Conservation (phyloP, 2,797 vertebrate species). For the Tarsius wallacei region DNA sequence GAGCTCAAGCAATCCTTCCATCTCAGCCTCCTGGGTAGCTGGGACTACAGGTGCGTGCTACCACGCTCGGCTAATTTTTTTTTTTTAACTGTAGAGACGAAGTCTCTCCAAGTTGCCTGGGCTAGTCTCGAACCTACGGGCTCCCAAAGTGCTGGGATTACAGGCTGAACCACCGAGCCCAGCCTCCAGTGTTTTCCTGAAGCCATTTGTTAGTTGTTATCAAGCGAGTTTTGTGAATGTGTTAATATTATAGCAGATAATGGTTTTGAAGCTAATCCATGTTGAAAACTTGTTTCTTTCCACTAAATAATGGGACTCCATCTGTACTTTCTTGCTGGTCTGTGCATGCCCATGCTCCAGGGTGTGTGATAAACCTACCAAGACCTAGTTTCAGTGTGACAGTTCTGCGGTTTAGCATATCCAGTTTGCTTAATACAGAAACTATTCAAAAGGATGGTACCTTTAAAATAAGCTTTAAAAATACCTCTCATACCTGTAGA, state of each 20-base stretch:
- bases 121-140: too few species aligned
- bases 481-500: not conserved
- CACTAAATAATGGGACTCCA: not conserved
- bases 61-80: too few species aligned
- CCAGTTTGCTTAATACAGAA: not conserved
- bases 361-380: not conserved
- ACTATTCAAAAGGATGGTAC: not conserved
- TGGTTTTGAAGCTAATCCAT: not conserved
- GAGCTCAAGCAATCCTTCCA: too few species aligned
- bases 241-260: not conserved
- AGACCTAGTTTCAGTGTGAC: not conserved
- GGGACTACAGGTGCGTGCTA: too few species aligned
- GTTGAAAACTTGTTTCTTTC: not conserved
- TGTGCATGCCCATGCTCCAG: not conserved
- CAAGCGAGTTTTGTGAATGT: not conserved
- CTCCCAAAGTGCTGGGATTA: too few species aligned
- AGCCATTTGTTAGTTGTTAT: not conserved
- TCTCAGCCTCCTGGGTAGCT: too few species aligned
- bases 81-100: too few species aligned
- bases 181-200: not conserved
- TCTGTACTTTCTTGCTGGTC: not conserved
- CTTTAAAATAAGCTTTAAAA: constrained; percentile 36
- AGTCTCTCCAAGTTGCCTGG: too few species aligned
- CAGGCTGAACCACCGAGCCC: too few species aligned
- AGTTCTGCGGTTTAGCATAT: not conserved